Evolutionary conservation across 2,888 invertebrate species (phyloP).

Genomic region (Ganaspis brasiliensis): DNA sequence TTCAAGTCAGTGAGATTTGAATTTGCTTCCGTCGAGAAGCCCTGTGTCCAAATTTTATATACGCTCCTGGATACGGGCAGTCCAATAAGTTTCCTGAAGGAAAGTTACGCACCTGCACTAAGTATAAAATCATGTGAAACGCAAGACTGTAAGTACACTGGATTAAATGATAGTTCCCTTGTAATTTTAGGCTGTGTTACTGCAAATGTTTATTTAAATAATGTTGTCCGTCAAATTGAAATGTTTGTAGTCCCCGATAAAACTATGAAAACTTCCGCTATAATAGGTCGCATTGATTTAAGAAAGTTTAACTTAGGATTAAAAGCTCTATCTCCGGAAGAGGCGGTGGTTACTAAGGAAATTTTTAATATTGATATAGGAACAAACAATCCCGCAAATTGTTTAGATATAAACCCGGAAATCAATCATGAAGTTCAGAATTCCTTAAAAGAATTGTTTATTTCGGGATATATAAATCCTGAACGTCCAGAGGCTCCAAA

Average conservation of each 20-base stretch:
- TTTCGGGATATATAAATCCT: conserved; percentile 29
- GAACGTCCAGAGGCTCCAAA: conserved; percentile 41
- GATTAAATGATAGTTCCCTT: not conserved
- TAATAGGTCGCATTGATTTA: conserved; percentile 2
- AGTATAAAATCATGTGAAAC: not conserved
- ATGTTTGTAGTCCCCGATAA: conserved; percentile 7
- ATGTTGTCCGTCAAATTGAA: conserved; percentile 6
- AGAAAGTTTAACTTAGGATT: conserved; percentile 24
- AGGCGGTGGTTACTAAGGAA: not conserved
- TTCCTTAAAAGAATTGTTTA: conserved; percentile 38
- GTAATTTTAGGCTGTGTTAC: not conserved
- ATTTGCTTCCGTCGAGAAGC: not conserved
- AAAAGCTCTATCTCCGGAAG: conserved; percentile 30
- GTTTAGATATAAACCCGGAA: conserved; percentile 31
- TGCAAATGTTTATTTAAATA: conserved; percentile 8
- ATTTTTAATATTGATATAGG: conserved; percentile 9
- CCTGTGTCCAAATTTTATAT: conserved; percentile 8
- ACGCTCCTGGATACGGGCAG: conserved; percentile 46
- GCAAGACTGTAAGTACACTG: not conserved
- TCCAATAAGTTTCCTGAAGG: conserved; percentile 47
- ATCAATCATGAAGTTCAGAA: not conserved
- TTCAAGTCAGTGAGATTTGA: conserved; percentile 3
- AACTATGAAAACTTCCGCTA: not conserved
- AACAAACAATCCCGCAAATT: not conserved
- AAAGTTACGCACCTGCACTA: conserved; percentile 26